These are phyloP conservation scores for Euura lappo DNA, from an alignment of 1,140 invertebrate species.

Conservation along the genomic window DNA sequence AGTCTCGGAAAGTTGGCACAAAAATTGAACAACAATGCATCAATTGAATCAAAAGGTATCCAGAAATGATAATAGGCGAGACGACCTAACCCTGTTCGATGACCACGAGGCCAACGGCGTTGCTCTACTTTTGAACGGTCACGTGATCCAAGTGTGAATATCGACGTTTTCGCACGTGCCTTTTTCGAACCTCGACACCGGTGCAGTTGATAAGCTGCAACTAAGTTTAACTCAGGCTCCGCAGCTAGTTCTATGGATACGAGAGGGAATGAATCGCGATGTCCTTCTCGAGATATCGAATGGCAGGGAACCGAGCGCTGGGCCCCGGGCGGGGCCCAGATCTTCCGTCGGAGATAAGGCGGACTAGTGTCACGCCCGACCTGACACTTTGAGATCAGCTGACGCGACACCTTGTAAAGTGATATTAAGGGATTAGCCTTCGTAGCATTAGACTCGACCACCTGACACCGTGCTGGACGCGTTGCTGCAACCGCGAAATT, in stretches of 20 bases:
- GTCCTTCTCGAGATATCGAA: conserved; percentile 22
- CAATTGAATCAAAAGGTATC: no score
- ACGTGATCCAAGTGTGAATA: conserved; percentile 19
- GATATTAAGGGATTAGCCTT: conserved; percentile 50
- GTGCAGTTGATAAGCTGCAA: background rate
- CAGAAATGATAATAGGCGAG: no score
- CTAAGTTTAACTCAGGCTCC: background rate
- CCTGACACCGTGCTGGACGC: background rate
- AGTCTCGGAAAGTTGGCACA: background rate
- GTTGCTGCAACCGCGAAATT: no score
- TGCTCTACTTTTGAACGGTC: background rate
- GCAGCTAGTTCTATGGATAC: background rate
- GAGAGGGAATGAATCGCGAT: conserved; percentile 27
- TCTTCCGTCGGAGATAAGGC: conserved; percentile 20
- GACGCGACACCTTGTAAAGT: conserved; percentile 36
- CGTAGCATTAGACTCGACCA: background rate
- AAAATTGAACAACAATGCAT: no score
- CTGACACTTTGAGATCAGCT: conserved; percentile 32
- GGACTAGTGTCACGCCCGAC: conserved; percentile 21
- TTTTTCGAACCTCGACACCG: background rate
- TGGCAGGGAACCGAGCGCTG: background rate
- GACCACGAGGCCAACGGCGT: background rate
- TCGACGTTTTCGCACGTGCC: conserved; percentile 8
- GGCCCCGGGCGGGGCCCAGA: background rate
- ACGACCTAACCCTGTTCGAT: no score